Conservation (phyloP, 2,888 invertebrate genomes). For the Clivina fossor region DNA sequence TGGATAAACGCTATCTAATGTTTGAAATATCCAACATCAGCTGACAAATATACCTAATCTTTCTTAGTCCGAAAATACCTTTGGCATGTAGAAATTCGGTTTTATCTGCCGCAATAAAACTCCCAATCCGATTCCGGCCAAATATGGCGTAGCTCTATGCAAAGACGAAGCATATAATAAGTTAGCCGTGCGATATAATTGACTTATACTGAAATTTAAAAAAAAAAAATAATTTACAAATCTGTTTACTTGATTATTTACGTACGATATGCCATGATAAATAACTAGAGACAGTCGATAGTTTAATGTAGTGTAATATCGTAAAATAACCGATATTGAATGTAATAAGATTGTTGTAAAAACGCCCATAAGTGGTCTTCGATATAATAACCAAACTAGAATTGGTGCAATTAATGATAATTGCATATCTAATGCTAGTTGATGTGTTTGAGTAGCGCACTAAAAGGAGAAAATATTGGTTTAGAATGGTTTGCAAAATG, state of each 20-base stretch:
- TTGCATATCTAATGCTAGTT: slow-evolving; percentile 74
- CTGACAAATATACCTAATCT: slow-evolving; percentile 40
- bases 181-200: slow-evolving; percentile 69
- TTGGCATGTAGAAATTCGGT: slow-evolving; percentile 46
- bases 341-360: slow-evolving; percentile 60
- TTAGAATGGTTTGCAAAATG: too few species aligned
- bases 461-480: too few species aligned
- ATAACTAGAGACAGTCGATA: slow-evolving; percentile 66
- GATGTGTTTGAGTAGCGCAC: slow-evolving; percentile 78
- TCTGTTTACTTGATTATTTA: slow-evolving; percentile 24
- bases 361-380: slow-evolving; percentile 58
- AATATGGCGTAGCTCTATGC: slow-evolving; percentile 67
- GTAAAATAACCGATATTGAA: slow-evolving; percentile 62
- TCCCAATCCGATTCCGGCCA: slow-evolving; percentile 66
- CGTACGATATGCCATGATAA: slow-evolving; percentile 71
- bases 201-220: slow-evolving; percentile 60
- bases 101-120: slow-evolving; percentile 56
- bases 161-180: slow-evolving; percentile 63
- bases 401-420: slow-evolving; percentile 66
- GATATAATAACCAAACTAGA: slow-evolving; percentile 64
- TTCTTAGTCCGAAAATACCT: slow-evolving; percentile 44
- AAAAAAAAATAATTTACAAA: slow-evolving; percentile 11
- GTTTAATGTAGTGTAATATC: slow-evolving; percentile 62
- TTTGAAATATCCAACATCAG: too few species aligned
- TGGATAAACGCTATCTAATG: too few species aligned